These are phyloP conservation scores for Craterocephalus amniculus DNA, from an alignment of 2,797 vertebrate species.

Conservation along the genomic window DNA sequence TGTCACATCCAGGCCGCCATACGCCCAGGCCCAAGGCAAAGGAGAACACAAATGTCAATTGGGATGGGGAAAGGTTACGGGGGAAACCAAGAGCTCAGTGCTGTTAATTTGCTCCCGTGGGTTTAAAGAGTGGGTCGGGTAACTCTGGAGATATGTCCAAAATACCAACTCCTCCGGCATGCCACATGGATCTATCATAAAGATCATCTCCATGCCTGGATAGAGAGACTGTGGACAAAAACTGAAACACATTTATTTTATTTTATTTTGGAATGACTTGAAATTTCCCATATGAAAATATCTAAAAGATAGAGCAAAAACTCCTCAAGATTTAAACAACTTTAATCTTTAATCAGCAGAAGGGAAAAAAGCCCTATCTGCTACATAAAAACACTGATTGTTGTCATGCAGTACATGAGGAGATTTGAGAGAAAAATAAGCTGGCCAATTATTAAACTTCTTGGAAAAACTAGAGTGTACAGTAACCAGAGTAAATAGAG, in stretches of 20 bases:
- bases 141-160: constrained; percentile 66
- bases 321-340: too few relatives aligned
- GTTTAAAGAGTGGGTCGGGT: constrained; percentile 55
- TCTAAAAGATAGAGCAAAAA: neutral
- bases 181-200: constrained; percentile 36
- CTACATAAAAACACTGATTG: neutral
- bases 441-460: neutral
- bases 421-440: neutral
- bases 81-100: constrained; percentile 66
- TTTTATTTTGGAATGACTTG: neutral
- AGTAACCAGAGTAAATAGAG: neutral
- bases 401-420: neutral
- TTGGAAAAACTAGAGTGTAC: neutral
- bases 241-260: constrained; percentile 13
- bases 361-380: neutral
- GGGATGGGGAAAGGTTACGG: constrained; percentile 80
- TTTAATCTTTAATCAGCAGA: too few relatives aligned
- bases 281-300: neutral
- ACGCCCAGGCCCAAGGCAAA: constrained; percentile 74
- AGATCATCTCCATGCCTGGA: constrained; percentile 25
- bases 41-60: constrained; percentile 82
- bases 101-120: constrained; percentile 82
- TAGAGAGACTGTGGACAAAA: neutral
- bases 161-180: constrained; percentile 58
- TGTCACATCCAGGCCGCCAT: constrained; percentile 74